These are phyloP conservation scores for Harpalus rufipes DNA, from an alignment of 2,888 invertebrate genomes.

Conservation along the genomic window DNA sequence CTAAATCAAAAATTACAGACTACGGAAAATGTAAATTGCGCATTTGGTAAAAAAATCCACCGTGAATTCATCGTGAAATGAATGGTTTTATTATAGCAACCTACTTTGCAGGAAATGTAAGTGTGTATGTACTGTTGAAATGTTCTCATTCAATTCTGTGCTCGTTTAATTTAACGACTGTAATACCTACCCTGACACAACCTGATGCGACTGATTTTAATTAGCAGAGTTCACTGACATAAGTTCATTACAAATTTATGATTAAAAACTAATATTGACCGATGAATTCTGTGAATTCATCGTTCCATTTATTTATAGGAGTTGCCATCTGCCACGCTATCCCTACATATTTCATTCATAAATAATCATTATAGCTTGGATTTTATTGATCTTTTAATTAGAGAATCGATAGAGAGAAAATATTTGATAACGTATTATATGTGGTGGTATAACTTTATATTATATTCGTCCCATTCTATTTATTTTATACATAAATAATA, in stretches of 20 bases:
- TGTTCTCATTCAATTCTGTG: neutral
- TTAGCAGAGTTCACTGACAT: constrained; percentile 33
- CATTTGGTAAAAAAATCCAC: too few species aligned
- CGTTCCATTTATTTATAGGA: neutral
- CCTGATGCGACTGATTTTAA: constrained; percentile 14
- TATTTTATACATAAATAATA: too few species aligned
- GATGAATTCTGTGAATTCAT: constrained; percentile 27
- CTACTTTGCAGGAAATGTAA: neutral
- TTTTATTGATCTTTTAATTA: constrained; percentile 20
- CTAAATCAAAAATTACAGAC: too few species aligned
- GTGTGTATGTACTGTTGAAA: neutral
- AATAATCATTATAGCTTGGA: constrained; percentile 15
- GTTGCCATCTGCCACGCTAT: neutral
- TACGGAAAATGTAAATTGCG: too few species aligned
- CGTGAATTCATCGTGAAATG: neutral
- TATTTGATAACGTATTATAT: neutral
- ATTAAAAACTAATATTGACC: constrained; percentile 48
- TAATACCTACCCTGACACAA: neutral
- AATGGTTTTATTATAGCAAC: neutral
- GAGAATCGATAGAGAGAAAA: neutral
- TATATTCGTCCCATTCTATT: too few species aligned
- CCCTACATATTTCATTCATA: constrained; percentile 12
- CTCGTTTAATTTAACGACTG: constrained; percentile 6
- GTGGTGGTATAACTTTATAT: neutral
- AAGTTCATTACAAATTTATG: constrained; percentile 34